Base-by-base conservation (phyloP, 2,113 vertebrate species). In the Bostrychus sinensis region DNA sequence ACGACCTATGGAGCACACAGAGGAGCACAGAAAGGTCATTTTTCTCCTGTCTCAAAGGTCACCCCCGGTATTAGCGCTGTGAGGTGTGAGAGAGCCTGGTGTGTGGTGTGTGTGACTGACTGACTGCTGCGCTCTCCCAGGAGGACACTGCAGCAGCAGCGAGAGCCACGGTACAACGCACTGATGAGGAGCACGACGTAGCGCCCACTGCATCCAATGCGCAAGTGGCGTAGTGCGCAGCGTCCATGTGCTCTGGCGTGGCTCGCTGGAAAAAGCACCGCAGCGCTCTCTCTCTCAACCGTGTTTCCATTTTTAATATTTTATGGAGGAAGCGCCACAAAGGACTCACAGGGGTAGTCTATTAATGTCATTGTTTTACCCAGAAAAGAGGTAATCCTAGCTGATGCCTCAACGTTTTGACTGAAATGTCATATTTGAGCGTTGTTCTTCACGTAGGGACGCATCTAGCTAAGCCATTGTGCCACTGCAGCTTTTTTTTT, bases 211-310 rank as follows among this genome's bases (percentile, higher is more conserved):
- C 86, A 82, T 78, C 83, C 85, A 90, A 78, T 86, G 87, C 85
- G 88, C 88, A 84, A 82, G 78, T 71, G 37, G 67, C 61, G 65
- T 62, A 75, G 86, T 90, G 87, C 89, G 89, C 90, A 92, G 70
- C 84, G 66, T 69, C 89, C 90, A 90, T 89, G 91, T 91, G 88
- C 82, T 77, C 76, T n/a, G 36, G 60, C 67, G 59, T 60, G 81
- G 86, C 84, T 76, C 78, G 75, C 65, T 77, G n/a, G n/a, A 60
- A 77, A 77, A 85, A 30, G 77, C 89, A 82, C 87, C 70, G 78
- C 78, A 82, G 51, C 75, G 75, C 75, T 74, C 62, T 65, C 75
- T 73, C 75, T 74, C 62, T 65, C 69, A 55, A 61, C 67, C 69
- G 75, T 72, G 70, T 78, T 80, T 83, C 81, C 66, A 66, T 81